phyloP scores from a whole-genome alignment of 2,113 vertebrate genomes.

The Pandion haliaetus region DNA sequence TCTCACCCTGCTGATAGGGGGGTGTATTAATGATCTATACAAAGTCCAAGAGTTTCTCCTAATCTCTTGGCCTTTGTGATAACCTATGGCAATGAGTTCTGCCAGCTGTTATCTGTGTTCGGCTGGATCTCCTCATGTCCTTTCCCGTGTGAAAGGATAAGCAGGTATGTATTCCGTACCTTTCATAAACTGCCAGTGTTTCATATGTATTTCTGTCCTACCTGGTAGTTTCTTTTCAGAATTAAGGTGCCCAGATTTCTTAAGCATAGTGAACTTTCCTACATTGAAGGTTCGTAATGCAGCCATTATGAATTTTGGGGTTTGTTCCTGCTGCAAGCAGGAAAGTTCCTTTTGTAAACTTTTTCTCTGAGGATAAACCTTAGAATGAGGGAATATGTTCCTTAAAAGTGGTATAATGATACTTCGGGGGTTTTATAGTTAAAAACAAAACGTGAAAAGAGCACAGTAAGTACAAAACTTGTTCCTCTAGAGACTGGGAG shows the following conservation, averaged over 20 bases:
- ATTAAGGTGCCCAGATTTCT: not conserved
- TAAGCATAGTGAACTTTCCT: not conserved
- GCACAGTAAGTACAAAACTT: not conserved
- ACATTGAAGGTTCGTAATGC: not conserved
- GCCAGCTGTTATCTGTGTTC: not conserved
- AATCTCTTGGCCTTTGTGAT: not conserved
- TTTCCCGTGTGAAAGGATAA: not conserved
- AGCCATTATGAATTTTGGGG: not conserved
- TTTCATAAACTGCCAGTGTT: not conserved
- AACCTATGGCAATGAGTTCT: not conserved
- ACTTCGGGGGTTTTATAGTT: not conserved
- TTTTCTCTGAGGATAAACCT: not conserved
- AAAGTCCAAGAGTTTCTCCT: not conserved
- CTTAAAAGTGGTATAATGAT: not conserved
- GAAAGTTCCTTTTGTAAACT: not conserved
- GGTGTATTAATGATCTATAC: not conserved
- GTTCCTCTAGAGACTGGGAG: not conserved
- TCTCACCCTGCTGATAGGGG: not conserved
- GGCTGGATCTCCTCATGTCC: not conserved
- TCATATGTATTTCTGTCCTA: not conserved
- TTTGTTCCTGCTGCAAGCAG: not conserved
- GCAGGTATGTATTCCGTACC: not conserved
- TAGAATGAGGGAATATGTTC: not conserved
- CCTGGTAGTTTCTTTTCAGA: not conserved
- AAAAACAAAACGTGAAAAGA: not conserved